A percentile compares a stretch with the other conserved stretches of the same genome.
Evolutionary conservation across 2,797 vertebrate species (phyloP).

Genomic region (Aythya fuligula): DNA sequence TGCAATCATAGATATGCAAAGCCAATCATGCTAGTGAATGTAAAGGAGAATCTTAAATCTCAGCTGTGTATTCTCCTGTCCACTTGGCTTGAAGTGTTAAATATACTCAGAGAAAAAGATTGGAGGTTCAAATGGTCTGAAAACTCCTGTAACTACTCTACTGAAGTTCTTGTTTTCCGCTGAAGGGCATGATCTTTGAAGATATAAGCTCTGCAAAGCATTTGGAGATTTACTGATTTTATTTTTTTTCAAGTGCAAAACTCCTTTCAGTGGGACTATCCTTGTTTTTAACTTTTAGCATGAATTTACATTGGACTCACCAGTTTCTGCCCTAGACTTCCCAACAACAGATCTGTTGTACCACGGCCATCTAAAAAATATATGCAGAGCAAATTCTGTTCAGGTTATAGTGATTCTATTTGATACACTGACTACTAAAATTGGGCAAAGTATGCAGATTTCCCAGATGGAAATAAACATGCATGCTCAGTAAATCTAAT

Average conservation of each 20-base stretch:
- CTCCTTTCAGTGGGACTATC: neutral
- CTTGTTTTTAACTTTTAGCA: neutral
- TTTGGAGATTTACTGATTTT: neutral
- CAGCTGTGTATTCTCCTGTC: neutral
- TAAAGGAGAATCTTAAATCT: neutral
- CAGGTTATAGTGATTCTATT: neutral
- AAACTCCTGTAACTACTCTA: neutral
- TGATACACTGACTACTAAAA: slow-evolving; percentile 38
- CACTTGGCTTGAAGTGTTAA: neutral
- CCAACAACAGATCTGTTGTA: neutral
- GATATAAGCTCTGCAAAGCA: neutral
- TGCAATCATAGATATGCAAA: neutral
- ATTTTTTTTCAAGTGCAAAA: neutral
- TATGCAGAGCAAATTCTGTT: neutral
- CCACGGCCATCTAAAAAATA: neutral
- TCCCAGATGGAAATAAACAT: slow-evolving; percentile 66
- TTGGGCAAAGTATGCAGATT: slow-evolving; percentile 43
- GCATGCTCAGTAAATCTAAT: slow-evolving; percentile 35
- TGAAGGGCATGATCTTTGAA: neutral
- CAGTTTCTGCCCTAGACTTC: neutral
- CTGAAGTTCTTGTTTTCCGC: neutral
- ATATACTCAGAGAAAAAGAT: neutral
- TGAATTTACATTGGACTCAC: neutral
- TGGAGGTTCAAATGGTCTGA: neutral
- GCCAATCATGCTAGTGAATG: neutral